These are phyloP conservation scores for Sinocyclocheilus anophthalmus DNA, from an alignment of 2,113 vertebrate genomes.

Conservation along the genomic window DNA sequence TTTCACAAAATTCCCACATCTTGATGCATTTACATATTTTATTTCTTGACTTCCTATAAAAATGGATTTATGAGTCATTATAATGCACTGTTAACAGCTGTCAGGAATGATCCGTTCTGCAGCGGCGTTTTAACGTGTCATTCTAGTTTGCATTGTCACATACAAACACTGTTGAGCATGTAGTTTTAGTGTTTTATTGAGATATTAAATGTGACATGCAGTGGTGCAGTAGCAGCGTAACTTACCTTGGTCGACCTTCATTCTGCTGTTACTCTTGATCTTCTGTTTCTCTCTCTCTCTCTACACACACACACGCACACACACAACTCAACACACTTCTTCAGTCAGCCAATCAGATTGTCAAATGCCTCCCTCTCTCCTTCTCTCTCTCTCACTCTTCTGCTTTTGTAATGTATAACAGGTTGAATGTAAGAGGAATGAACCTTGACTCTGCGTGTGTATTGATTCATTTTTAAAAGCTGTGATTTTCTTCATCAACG, in stretches of 20 bases:
- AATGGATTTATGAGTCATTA: background rate
- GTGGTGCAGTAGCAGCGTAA: background rate
- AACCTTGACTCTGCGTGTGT: background rate
- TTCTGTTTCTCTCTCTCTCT: background rate
- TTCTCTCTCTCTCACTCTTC: background rate
- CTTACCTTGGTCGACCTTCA: constrained; percentile 34
- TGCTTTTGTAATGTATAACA: background rate
- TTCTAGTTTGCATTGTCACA: background rate
- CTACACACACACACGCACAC: constrained; percentile 3
- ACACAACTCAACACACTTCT: constrained; percentile 11
- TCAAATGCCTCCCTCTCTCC: constrained; percentile 24
- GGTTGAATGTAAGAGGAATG: background rate
- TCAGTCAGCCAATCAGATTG: constrained; percentile 44
- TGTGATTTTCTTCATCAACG: background rate
- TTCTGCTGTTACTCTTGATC: constrained; percentile 5
- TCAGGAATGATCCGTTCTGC: background rate
- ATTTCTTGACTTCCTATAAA: background rate
- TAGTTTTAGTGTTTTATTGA: background rate
- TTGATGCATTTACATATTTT: background rate
- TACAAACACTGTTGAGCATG: background rate
- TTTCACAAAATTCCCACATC: background rate
- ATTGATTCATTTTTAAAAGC: background rate
- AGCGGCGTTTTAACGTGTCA: background rate
- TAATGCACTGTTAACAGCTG: background rate
- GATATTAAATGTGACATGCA: background rate